Evolutionary conservation across 2,888 invertebrate genomes (phyloP).

Genomic region (Podotricha telesiphe): DNA sequence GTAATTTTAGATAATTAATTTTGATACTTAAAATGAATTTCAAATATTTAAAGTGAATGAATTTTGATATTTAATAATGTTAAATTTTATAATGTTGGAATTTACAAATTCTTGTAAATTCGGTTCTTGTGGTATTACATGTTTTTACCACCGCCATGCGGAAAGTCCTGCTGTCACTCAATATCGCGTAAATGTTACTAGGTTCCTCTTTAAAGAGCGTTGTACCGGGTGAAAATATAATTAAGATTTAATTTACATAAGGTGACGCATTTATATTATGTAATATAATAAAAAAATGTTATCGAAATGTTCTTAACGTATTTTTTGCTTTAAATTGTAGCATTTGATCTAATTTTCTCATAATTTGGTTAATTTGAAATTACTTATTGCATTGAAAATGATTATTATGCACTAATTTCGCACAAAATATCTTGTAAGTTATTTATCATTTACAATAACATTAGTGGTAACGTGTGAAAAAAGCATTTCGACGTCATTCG

Average conservation of each 20-base stretch:
- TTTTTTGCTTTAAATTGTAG: background rate
- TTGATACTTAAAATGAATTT: no score
- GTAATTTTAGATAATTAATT: no score
- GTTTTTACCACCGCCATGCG: background rate
- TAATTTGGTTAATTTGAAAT: background rate
- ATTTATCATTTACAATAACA: no score
- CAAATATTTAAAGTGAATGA: no score
- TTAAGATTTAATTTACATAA: background rate
- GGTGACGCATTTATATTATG: background rate
- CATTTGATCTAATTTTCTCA: background rate
- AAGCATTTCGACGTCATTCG: no score
- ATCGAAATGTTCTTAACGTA: background rate
- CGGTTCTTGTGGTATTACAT: no score
- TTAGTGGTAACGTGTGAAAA: no score
- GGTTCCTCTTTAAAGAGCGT: background rate
- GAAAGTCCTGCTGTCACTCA: background rate
- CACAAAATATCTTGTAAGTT: background rate
- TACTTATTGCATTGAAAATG: background rate
- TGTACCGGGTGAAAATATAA: background rate
- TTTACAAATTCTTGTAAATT: no score
- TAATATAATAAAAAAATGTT: background rate
- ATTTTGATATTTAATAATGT: no score
- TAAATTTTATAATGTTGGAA: no score
- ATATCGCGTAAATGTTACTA: background rate
- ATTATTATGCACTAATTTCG: background rate